phyloP scores from a whole-genome alignment of 2,113 vertebrate genomes.

The Canis aureus region DNA sequence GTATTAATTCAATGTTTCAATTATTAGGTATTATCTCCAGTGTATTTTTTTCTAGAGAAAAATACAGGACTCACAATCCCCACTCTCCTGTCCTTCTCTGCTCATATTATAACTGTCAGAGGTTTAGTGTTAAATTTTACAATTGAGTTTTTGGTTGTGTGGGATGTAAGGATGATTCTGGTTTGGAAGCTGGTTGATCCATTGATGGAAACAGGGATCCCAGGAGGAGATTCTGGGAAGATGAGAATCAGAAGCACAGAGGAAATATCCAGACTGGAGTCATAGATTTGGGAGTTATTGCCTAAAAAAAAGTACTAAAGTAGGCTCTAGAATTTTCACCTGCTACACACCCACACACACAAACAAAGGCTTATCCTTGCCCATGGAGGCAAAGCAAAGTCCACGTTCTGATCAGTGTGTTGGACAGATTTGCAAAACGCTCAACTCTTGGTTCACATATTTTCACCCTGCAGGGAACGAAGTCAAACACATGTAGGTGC shows the following conservation, averaged over 20 bases:
- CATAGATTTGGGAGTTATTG: not conserved
- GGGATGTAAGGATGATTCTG: not conserved
- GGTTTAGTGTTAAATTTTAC: not conserved
- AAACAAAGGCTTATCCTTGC: not conserved
- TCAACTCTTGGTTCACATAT: not conserved
- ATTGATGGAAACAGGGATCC: not conserved
- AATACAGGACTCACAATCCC: not conserved
- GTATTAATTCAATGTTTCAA: conserved; percentile 5
- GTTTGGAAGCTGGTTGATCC: not conserved
- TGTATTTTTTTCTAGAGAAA: not conserved
- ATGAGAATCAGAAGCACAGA: not conserved
- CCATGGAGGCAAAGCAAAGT: not conserved
- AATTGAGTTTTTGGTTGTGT: not conserved
- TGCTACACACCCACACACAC: not conserved
- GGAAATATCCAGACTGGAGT: conserved; percentile 1
- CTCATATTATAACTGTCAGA: not conserved
- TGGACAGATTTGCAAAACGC: not conserved
- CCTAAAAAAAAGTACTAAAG: not conserved
- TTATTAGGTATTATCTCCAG: not conserved
- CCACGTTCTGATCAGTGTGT: not conserved
- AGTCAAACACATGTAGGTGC: not conserved
- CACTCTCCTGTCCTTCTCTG: not conserved
- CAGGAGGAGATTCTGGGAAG: not conserved
- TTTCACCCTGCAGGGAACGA: not conserved
- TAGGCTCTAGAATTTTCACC: not conserved